Conservation (phyloP, 1,140 invertebrate species). For the Helicoverpa zea region DNA sequence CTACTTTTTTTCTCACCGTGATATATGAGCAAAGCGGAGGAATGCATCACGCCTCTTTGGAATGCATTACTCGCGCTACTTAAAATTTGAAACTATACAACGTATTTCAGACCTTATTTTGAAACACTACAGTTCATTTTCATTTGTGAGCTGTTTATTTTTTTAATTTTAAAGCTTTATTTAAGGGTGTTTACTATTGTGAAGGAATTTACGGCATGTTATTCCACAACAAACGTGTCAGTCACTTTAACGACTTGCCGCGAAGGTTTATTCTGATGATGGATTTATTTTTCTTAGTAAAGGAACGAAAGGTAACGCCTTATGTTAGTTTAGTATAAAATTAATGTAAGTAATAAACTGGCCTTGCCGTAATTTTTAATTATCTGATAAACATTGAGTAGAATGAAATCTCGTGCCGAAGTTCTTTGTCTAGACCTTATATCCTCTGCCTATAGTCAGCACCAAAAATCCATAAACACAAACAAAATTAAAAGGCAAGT, state of each 20-base stretch:
- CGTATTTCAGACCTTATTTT: conserved; percentile 3
- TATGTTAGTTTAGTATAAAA: background rate
- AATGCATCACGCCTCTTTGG: conserved; percentile 40
- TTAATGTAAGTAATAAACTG: too few species aligned
- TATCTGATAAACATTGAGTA: too few species aligned
- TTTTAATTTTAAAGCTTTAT: conserved; percentile 3
- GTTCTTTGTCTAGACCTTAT: too few species aligned
- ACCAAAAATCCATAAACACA: too few species aligned
- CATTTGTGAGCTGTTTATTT: background rate
- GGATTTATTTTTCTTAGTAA: conserved; percentile 14
- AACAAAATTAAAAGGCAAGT: too few species aligned
- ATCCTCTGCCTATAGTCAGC: too few species aligned
- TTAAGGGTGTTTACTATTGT: conserved; percentile 25
- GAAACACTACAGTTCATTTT: background rate
- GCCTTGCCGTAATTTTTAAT: too few species aligned
- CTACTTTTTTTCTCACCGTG: conserved; percentile 36
- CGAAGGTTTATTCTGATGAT: conserved; percentile 19
- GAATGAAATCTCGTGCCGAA: too few species aligned
- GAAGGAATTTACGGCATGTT: conserved; percentile 26
- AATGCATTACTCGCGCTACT: conserved; percentile 31
- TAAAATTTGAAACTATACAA: conserved; percentile 3
- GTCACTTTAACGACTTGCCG: conserved; percentile 3
- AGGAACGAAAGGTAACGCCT: conserved; percentile 4
- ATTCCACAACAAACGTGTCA: conserved; percentile 29
- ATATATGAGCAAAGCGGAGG: conserved; percentile 28